Base-by-base conservation (phyloP, 2,797 vertebrate genomes). In the Lagodon rhomboides region DNA sequence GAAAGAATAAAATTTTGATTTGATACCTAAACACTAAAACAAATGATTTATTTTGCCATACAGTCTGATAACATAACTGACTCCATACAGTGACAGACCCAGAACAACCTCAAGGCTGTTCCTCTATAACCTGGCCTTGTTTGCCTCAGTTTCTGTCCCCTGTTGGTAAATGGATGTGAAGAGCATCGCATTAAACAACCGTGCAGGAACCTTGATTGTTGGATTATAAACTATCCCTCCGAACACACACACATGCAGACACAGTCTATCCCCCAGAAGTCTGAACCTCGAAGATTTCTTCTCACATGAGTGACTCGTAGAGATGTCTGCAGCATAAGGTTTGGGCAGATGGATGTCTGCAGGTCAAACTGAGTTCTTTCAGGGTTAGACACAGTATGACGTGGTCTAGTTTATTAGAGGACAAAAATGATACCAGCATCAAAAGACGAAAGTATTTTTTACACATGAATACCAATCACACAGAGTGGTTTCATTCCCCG, bases 311-410 rank as follows among this genome's bases (percentile, higher is more conserved):
- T 64, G 65, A 81, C 30, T 78, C 7, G 12, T 22, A n/a, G 62
- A 73, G 74, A 38, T 10, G 44, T 68, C 49, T 66, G 59, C 62
- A 43, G 43, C 12, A 15, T 20, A 49, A 17, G 72, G 18, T 70
- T 56, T 23, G 56, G 69, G n/a, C 83, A 89, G 79, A 90, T 85
- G 75, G 68, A 65, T 74, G 73, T 75, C 84, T 85, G 78, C 72
- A 68, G 84, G 68, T 77, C 75, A 85, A 75, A 75, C 49, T 49
- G 58, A 78, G 77, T 65, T 74, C 22, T 58, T 71, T 75, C 47
- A 62, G 64, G 62, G 61, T 83, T 54, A 64, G 59, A n/a, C 76
- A 64, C 27, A 68, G 66, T 38, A 43, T 60, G 62, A 77, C 25
- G 4, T 53, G 46, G 34, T 74, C 12, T 34, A 18, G 8, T 74